Conservation (phyloP, 2,797 vertebrate species). For the Buphagus erythrorhynchus region DNA sequence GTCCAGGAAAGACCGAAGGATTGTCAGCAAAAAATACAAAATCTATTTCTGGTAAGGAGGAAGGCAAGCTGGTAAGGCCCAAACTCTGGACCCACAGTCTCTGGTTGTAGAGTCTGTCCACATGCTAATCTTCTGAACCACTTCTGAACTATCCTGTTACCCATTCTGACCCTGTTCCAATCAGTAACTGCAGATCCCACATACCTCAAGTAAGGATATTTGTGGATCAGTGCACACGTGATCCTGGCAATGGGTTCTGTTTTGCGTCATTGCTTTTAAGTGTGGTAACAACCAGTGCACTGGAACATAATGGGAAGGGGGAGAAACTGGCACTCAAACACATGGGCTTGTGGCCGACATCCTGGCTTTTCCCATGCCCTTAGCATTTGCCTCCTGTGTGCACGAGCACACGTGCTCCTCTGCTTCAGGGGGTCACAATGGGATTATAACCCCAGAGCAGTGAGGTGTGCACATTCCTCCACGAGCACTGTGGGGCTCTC, state of each 20-base stretch:
- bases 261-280: neutral
- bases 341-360: neutral
- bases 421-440: neutral
- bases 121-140: neutral
- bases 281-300: neutral
- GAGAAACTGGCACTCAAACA: neutral
- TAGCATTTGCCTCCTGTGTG: neutral
- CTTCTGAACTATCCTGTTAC: neutral
- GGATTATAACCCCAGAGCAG: neutral
- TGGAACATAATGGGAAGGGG: neutral
- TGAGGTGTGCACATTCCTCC: neutral
- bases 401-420: neutral
- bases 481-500: neutral
- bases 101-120: neutral
- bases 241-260: neutral
- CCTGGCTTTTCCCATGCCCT: neutral
- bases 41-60: conserved; percentile 85
- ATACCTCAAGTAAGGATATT: neutral
- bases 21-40: conserved; percentile 85
- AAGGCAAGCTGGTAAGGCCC: neutral
- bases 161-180: neutral
- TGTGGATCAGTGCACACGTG: neutral
- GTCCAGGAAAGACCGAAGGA: conserved; percentile 81
- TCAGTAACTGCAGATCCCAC: neutral
- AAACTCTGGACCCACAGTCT: neutral